Conservation (phyloP, 2,797 vertebrate species). For the Lophius americanus region DNA sequence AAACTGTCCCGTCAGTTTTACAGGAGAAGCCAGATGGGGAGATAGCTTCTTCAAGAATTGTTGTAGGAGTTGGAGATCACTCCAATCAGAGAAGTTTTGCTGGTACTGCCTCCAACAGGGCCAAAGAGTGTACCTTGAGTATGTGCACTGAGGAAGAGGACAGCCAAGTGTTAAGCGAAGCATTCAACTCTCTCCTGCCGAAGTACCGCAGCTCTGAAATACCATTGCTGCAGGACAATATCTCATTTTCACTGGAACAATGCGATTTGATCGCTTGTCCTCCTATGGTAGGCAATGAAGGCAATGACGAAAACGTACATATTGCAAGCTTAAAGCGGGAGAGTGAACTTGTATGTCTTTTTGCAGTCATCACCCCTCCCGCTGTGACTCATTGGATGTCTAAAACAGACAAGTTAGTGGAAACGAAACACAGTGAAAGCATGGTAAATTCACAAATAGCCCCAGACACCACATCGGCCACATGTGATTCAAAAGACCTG, state of each 20-base stretch:
- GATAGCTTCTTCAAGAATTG: slow-evolving; percentile 15
- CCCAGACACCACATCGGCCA: not conserved
- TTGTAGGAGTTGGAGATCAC: slow-evolving; percentile 12
- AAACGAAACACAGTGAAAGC: slow-evolving; percentile 13
- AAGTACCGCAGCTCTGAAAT: slow-evolving; percentile 12
- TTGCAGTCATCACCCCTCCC: slow-evolving; percentile 62
- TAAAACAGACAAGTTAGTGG: slow-evolving; percentile 24
- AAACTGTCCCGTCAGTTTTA: not conserved
- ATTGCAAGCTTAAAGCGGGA: slow-evolving; percentile 56
- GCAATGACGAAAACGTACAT: slow-evolving; percentile 35
- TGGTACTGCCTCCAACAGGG: slow-evolving; percentile 53
- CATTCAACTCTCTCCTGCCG: not conserved
- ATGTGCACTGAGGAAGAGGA: slow-evolving; percentile 27
- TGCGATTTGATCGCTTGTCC: slow-evolving; percentile 17
- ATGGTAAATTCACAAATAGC: slow-evolving; percentile 6
- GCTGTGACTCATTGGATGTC: slow-evolving; percentile 61
- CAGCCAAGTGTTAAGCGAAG: not conserved
- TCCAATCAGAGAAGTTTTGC: slow-evolving; percentile 47
- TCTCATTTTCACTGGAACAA: slow-evolving; percentile 40
- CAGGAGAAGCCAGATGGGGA: not conserved
- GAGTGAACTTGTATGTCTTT: slow-evolving; percentile 60
- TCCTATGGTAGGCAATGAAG: slow-evolving; percentile 24
- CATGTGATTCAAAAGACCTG: slow-evolving; percentile 24
- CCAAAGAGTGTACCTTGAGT: slow-evolving; percentile 31
- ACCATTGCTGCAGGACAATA: slow-evolving; percentile 30